Base-by-base conservation (phyloP, 2,888 invertebrate species). In the Bruchidius siliquastri region DNA sequence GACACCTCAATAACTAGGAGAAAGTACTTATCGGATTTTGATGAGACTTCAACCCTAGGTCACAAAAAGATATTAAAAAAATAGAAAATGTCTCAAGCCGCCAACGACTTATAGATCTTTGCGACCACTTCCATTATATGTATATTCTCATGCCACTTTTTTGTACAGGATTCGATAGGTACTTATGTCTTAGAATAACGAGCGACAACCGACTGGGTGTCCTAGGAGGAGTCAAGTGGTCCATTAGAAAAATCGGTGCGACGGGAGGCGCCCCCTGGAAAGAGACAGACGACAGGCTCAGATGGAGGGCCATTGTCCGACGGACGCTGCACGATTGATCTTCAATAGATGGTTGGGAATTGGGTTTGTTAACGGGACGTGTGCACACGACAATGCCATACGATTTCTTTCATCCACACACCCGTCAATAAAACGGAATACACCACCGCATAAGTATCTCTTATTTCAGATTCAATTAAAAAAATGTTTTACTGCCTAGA, bases 281-380 rank as follows among this genome's bases (percentile, higher is more conserved):
- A 49, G 49, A 49, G 49, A 49, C 49, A 49, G 8, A 4, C 49
- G 49, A 49, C 49, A 18, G 18, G 49, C 49, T 49, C 49, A 3
- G 8, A 49, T 49, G 49, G 49, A 49, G 49, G 49, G 49, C 49
- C 49, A 49, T 49, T 49, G 49, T 49, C 10, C 6, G 49, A 49
- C 49, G 8, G 49, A 74, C 73, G 74, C 71, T 21, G 75, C 71
- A 72, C 73, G 75, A 75, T 75, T 75, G 75, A 74, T 75, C 72
- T 75, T 75, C 75, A 72, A 72, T 74, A 68, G 72, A 20, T 22
- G 70, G 71, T 70, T 72, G 70, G 18, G 6, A 49, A 72, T 72
- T 74, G 72, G 74, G 72, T 72, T 74, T 74, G 70, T 72, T 74
- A 72, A 70, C 22, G 67, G 68, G 69, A 49, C 72, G 72, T 72